These are phyloP conservation scores for Thalassarche chlororhynchos DNA, from an alignment of 2,113 vertebrate species.

Conservation along the genomic window DNA sequence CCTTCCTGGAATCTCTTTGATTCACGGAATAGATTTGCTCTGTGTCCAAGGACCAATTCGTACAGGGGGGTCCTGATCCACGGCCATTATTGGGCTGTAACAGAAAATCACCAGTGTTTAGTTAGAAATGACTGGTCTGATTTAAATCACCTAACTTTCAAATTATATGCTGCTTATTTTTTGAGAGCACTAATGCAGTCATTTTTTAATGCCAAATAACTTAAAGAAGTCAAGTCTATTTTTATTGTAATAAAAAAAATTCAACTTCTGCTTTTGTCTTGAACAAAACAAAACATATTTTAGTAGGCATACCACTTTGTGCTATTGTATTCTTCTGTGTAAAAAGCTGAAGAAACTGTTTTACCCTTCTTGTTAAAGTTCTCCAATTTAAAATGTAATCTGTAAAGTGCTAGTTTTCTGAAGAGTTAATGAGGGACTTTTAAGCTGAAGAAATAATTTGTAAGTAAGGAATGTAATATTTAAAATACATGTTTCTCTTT, in stretches of 20 bases:
- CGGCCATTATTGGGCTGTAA: background rate
- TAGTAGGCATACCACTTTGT: background rate
- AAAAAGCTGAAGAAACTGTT: slow-evolving; percentile 1
- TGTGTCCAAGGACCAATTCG: background rate
- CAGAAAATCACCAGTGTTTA: background rate
- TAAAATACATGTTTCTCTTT: background rate
- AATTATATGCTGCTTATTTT: background rate
- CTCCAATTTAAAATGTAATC: background rate
- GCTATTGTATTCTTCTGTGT: background rate
- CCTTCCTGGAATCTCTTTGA: background rate
- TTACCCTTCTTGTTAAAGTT: background rate
- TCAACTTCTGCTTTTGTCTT: background rate
- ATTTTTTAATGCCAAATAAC: background rate
- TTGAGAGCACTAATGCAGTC: background rate
- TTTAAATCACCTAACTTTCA: background rate
- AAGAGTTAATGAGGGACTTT: background rate
- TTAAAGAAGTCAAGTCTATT: background rate
- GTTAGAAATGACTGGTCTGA: background rate
- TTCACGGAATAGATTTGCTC: background rate
- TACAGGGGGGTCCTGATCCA: background rate
- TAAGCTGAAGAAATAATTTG: background rate
- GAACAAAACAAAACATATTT: background rate
- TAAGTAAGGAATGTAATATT: background rate
- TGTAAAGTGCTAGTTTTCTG: background rate
- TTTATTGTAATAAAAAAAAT: background rate